These are phyloP conservation scores for Thalassoma bifasciatum DNA, from an alignment of 2,113 vertebrate species.

Conservation along the genomic window DNA sequence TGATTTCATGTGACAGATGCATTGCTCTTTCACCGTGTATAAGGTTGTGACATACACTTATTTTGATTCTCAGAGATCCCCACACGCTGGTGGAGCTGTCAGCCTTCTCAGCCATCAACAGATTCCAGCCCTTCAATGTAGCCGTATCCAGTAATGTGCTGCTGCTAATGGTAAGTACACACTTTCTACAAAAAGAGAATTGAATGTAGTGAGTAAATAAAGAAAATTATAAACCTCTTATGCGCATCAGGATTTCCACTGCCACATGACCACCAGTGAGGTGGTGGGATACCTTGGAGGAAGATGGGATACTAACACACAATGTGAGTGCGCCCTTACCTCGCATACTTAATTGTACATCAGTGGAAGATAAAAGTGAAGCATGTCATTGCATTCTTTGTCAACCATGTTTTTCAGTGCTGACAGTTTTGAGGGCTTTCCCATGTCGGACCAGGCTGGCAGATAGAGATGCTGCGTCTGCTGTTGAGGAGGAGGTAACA, in stretches of 20 bases:
- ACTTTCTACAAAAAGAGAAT: neutral
- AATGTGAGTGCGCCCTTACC: constrained; percentile 81
- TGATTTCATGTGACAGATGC: neutral
- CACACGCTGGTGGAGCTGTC: constrained; percentile 95
- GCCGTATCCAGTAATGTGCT: constrained; percentile 96
- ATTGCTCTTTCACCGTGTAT: neutral
- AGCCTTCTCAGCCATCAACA: constrained; percentile 92
- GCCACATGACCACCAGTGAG: constrained; percentile 94
- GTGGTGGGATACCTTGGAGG: constrained; percentile 97
- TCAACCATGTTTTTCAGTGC: constrained; percentile 80
- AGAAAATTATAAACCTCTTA: neutral
- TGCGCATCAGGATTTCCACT: constrained; percentile 91
- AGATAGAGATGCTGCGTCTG: constrained; percentile 84
- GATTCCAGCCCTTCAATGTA: constrained; percentile 97
- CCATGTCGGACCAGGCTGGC: constrained; percentile 92
- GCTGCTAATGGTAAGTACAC: constrained; percentile 87
- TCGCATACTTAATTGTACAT: too few species aligned
- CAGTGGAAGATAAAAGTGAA: neutral
- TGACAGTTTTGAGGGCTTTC: constrained; percentile 93
- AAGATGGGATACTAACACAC: constrained; percentile 95
- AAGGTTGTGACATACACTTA: neutral
- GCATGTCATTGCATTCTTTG: neutral
- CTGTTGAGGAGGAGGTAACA: constrained; percentile 91
- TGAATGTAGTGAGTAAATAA: neutral
- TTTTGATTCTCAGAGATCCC: constrained; percentile 84